These are phyloP conservation scores for Phenganax subtilis DNA, from an alignment of 92 coral and sea anemone genomes.

Conservation along the genomic window DNA sequence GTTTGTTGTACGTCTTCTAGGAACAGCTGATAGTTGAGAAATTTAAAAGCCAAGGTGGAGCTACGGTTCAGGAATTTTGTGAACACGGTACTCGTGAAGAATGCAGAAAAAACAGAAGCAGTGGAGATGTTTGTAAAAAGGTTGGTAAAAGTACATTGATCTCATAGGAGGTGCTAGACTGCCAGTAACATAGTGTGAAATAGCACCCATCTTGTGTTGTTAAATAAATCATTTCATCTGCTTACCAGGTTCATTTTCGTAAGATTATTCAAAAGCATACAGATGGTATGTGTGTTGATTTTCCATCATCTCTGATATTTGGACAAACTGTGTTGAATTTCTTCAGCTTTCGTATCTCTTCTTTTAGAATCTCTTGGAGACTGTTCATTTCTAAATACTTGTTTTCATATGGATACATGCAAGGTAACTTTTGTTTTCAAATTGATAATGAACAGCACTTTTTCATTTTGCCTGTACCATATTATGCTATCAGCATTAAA, in stretches of 20 bases:
- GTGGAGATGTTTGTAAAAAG: conserved; percentile 72
- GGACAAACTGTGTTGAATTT: background rate
- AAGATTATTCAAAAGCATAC: conserved; percentile 95
- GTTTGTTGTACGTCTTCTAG: conserved; percentile 34
- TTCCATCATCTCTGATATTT: background rate
- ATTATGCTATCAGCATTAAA: background rate
- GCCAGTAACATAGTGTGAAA: background rate
- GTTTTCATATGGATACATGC: conserved; percentile 99
- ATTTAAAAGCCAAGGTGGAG: conserved; percentile 98
- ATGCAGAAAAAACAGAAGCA: conserved; percentile 67
- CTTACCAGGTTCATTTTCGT: conserved; percentile 77
- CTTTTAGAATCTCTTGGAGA: conserved; percentile 92
- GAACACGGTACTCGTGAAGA: conserved; percentile 97
- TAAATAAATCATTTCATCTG: background rate
- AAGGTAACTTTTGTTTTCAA: conserved; percentile 54
- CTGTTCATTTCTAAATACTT: conserved; percentile 92
- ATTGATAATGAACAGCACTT: background rate
- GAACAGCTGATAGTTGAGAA: conserved; percentile 88
- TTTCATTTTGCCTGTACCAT: background rate
- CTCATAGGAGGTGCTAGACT: background rate
- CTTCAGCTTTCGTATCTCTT: background rate
- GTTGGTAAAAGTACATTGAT: conserved; percentile 36
- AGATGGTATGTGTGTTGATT: conserved; percentile 62
- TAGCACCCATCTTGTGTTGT: background rate
- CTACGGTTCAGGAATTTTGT: conserved; percentile 97